Evolutionary conservation across 1,140 invertebrate genomes (phyloP).

Genomic region (Drosophila pectinifera): DNA sequence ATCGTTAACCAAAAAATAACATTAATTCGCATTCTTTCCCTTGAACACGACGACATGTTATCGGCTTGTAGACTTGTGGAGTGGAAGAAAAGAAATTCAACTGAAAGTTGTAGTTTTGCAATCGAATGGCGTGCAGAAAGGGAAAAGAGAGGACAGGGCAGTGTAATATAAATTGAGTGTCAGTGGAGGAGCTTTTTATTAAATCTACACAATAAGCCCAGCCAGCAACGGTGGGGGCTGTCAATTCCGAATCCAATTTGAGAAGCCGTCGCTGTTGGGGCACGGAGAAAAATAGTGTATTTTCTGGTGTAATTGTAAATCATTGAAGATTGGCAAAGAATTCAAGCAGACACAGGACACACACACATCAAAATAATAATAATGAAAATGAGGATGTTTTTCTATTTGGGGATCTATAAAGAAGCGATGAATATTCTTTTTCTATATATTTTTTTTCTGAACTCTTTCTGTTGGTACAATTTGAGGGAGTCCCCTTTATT

Average conservation of each 20-base stretch:
- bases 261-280: conserved; percentile 3
- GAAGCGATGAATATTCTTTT: too few species aligned
- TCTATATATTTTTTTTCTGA: not conserved
- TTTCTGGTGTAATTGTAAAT: not conserved
- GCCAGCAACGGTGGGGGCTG: conserved; percentile 37
- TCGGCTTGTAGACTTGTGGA: conserved; percentile 9
- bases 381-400: too few species aligned
- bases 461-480: not conserved
- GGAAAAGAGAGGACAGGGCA: conserved; percentile 15
- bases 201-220: conserved; percentile 69
- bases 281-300: not conserved
- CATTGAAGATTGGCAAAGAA: too few species aligned
- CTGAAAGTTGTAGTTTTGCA: conserved; percentile 53
- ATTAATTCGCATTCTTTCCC: conserved; percentile 32
- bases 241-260: conserved; percentile 48
- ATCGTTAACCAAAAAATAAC: conserved; percentile 18
- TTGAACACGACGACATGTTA: conserved; percentile 41
- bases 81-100: conserved; percentile 35
- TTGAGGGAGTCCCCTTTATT: not conserved
- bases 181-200: conserved; percentile 59
- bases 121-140: conserved; percentile 61
- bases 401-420: too few species aligned
- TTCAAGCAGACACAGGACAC: too few species aligned
- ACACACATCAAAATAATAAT: too few species aligned
- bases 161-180: conserved; percentile 64